Evolutionary conservation across 2,888 invertebrate species (phyloP), one percentile per base, ranked within the genome.

Genomic region (Saturnia japonica): DNA sequence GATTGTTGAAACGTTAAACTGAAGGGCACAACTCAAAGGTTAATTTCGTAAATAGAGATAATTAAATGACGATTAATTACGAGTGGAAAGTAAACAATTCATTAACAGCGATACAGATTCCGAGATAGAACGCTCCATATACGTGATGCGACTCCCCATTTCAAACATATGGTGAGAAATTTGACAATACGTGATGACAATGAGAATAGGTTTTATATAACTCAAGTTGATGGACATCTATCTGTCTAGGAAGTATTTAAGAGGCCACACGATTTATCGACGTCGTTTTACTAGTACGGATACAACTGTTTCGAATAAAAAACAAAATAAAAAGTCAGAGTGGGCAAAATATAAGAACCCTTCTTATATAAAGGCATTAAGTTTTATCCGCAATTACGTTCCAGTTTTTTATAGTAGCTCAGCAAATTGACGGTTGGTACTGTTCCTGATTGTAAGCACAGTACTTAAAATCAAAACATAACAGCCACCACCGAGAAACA

Each of bases 81-180:
- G 77, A 80, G 82, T 83, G 82, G 83, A 87, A 87, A 88, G 86
- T 82, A 84, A 85, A 86, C 85, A 89, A 87, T 88, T 88, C 88
- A 81, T 75, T 79, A 80, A 88, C 80, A 84, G 83, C 79, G 81
- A 87, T 87, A 85, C 79, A 81, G 76, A 86, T 85, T 81, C 84
- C 72, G 71, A 64, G 72, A 68, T 74, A 77, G 77, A 77, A 74
- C 84, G 85, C 82, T 87, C 87, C 84, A 85, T 75, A 84, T 89
- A 91, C 91, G 91, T 91, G 91, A 80, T 72, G 42, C 28, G 87
- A 69, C 74, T 85, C 72, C 79, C 73, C 73, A 82, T 81, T 74
- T 70, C 73, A 75, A 71, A 74, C 72, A 70, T 79, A 78, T 80
- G 82, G 82, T 86, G 86, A 81, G 86, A 87, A 86, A 80, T 73